Percentiles rank a stretch among this genome's conserved stretches.
These are phyloP conservation scores for Pseudanteris insignis DNA, from an alignment of 2,888 invertebrate species.

Conservation along the genomic window DNA sequence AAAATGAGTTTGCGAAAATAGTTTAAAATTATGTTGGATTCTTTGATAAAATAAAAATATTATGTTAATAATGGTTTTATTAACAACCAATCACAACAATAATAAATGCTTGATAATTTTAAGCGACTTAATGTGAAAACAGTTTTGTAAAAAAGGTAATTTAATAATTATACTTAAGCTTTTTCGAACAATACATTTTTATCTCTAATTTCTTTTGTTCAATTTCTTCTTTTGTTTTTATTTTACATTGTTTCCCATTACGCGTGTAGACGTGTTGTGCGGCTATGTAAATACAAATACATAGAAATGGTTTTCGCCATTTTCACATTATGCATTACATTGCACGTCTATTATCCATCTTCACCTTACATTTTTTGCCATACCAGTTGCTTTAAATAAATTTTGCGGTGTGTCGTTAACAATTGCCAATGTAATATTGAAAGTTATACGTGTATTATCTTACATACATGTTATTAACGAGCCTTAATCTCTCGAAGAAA, in stretches of 20 bases:
- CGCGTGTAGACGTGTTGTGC: conserved; percentile 63
- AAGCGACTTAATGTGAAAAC: too few relatives aligned
- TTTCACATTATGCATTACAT: conserved; percentile 18
- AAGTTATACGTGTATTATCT: conserved; percentile 32
- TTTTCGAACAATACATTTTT: too few relatives aligned
- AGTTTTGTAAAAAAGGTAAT: too few relatives aligned
- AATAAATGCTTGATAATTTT: too few relatives aligned
- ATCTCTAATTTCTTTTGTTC: too few relatives aligned
- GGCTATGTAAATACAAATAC: conserved; percentile 56
- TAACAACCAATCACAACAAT: too few relatives aligned
- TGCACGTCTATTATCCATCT: conserved; percentile 41
- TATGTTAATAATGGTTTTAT: too few relatives aligned
- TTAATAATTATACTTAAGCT: conserved; percentile 1
- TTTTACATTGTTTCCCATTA: background rate
- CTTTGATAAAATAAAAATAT: too few relatives aligned
- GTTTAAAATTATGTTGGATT: too few relatives aligned
- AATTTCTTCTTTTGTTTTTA: too few relatives aligned
- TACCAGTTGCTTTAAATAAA: conserved; percentile 28
- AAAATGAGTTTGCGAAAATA: too few relatives aligned
- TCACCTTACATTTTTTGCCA: conserved; percentile 37
- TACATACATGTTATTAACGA: conserved; percentile 31
- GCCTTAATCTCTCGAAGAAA: conserved; percentile 39
- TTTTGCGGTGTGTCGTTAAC: conserved; percentile 30
- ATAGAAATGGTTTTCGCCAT: conserved; percentile 30
- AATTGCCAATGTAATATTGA: conserved; percentile 26